Conservation (phyloP, 2,888 invertebrate genomes). For the Pristionchus mayeri region DNA sequence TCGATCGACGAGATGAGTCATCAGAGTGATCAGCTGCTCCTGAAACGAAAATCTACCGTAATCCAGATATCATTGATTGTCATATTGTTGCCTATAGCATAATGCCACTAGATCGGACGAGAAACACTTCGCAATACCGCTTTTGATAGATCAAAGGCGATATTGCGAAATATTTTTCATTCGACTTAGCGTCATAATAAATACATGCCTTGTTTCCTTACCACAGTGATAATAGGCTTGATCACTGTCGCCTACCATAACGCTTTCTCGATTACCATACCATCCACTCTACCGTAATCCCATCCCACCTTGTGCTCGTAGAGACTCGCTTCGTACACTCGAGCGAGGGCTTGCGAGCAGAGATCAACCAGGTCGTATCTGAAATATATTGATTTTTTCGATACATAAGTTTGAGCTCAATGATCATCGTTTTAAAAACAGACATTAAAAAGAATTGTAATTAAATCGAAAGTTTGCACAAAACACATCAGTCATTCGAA, state of each 20-base stretch:
- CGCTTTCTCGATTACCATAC: too few relatives aligned
- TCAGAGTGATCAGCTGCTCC: slow-evolving; percentile 28
- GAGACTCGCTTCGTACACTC: slow-evolving; percentile 47
- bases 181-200: not conserved
- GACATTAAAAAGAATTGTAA: too few relatives aligned
- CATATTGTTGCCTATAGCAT: too few relatives aligned
- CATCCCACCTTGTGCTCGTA: slow-evolving; percentile 40
- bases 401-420: too few relatives aligned
- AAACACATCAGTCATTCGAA: too few relatives aligned
- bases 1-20: not conserved
- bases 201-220: not conserved
- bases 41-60: too few relatives aligned
- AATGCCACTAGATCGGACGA: not conserved
- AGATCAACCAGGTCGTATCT: not conserved
- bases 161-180: too few relatives aligned
- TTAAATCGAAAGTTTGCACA: too few relatives aligned
- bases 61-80: too few relatives aligned
- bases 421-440: too few relatives aligned
- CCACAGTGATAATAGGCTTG: not conserved
- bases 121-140: too few relatives aligned
- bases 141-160: too few relatives aligned
- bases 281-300: not conserved
- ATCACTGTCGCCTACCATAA: not conserved
- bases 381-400: not conserved
- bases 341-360: not conserved